Percentiles rank a stretch among this genome's conserved stretches.
Evolutionary conservation across 64 coral and sea anemone genomes (phyloP).

Genomic region (Catalaphyllia jardinei): DNA sequence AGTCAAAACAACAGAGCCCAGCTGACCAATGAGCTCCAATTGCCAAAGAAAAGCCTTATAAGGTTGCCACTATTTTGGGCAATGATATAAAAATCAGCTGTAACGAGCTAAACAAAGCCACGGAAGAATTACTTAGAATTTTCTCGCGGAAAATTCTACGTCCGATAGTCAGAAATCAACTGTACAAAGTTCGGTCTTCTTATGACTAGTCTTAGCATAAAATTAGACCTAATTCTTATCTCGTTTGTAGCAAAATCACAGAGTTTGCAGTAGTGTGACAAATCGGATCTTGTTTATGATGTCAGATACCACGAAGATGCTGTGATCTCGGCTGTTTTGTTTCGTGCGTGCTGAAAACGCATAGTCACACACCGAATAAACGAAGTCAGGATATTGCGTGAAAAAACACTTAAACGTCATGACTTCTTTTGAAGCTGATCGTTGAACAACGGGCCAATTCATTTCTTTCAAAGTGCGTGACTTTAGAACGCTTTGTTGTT

Average conservation of each 20-base stretch:
- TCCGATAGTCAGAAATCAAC: background rate
- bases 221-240: background rate
- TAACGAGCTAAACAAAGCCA: background rate
- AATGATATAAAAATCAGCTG: slow-evolving; percentile 97
- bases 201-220: background rate
- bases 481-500: slow-evolving; percentile 1
- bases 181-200: background rate
- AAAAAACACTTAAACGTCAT: slow-evolving; percentile 20
- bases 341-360: slow-evolving; percentile 34
- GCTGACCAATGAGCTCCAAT: slow-evolving; percentile 73
- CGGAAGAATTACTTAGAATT: background rate
- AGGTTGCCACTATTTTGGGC: slow-evolving; percentile 89
- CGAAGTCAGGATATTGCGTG: slow-evolving; percentile 22
- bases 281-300: slow-evolving; percentile 9
- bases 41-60: slow-evolving; percentile 79
- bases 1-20: slow-evolving; percentile 86
- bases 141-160: slow-evolving; percentile 1
- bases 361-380: background rate
- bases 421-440: slow-evolving; percentile 11
- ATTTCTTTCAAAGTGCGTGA: slow-evolving; percentile 14
- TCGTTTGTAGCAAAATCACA: background rate
- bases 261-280: slow-evolving; percentile 27
- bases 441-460: background rate
- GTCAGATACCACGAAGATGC: slow-evolving; percentile 17
- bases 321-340: slow-evolving; percentile 40